Evolutionary conservation across 2,888 invertebrate genomes (phyloP), one percentile per base, ranked within the genome.

Genomic region (Chloromyia formosa): DNA sequence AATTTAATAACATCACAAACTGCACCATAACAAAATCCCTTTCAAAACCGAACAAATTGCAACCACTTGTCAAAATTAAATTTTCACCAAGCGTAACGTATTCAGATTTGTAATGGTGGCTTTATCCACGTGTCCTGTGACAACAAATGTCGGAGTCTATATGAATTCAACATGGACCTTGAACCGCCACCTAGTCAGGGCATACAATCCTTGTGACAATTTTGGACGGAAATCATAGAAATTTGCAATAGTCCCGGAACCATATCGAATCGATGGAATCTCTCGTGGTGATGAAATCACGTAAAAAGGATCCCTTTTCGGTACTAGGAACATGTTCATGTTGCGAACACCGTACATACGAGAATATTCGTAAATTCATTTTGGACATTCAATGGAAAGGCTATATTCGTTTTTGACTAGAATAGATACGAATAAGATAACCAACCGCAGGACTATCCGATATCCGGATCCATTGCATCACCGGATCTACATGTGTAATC

Each of bases 1-100:
- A 35, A 35, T 35, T 35, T 35, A 35, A 35, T 35, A 35, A 35
- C 27, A 35, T 7, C 3, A 2, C 27, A 35, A 35, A 35, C 27
- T 35, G 27, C 27, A 35, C 27, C 27, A 35, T 35, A 35, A 35
- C 27, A 35, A 35, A 35, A 35, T 35, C 27, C 27, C 27, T 35
- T 35, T 35, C 27, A 35, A 35, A 35, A 35, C 27, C 2, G 27
- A 35, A 35, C 27, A 35, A 35, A 35, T 35, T 35, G 27, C 27
- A 35, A 35, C 27, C 27, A 35, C 27, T 35, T 35, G 49, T 49
- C 16, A 49, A 73, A 73, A 73, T 73, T 73, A 42, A 73, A 73
- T 73, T 73, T 74, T 23, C 64, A 62, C 64, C 64, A 20, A 74
- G 23, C 73, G 22, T 62, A 62, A n/a, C 64, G 42, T 35, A 74